phyloP scores from a whole-genome alignment of 2,797 vertebrate species.

The Onychomys arenicola region DNA sequence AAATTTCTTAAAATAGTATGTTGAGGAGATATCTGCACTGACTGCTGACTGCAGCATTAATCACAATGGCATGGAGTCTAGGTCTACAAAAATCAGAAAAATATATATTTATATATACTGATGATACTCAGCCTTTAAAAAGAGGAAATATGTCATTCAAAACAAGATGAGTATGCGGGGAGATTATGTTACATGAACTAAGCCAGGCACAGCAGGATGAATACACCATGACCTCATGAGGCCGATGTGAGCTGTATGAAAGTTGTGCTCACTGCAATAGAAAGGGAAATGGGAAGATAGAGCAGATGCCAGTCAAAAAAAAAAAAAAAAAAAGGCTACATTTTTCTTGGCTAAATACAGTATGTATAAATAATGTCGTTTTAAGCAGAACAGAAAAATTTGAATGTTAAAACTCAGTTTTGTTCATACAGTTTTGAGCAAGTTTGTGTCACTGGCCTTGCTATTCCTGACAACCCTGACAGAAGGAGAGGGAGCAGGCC shows the following conservation, averaged over 20 bases:
- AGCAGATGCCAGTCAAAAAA: not conserved
- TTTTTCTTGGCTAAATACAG: not conserved
- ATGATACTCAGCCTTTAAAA: not conserved
- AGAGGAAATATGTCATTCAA: not conserved
- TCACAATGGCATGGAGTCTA: not conserved
- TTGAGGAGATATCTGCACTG: not conserved
- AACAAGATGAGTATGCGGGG: not conserved
- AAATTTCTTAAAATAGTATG: not conserved
- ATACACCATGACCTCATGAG: not conserved
- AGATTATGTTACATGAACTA: not conserved
- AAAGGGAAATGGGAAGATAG: not conserved
- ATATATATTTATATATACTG: not conserved
- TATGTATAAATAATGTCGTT: not conserved
- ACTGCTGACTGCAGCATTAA: not conserved
- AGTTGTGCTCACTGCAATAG: not conserved
- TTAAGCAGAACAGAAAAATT: not conserved
- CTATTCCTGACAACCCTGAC: not conserved
- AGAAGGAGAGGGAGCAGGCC: too few species aligned
- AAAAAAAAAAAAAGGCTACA: not conserved
- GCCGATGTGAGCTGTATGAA: not conserved
- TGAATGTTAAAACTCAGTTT: not conserved
- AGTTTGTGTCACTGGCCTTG: not conserved
- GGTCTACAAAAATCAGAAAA: not conserved
- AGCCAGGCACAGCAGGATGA: not conserved
- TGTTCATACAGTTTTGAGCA: conserved; percentile 6